These are phyloP conservation scores for Brachystomella parvula DNA, from an alignment of 1,140 invertebrate species.

Conservation along the genomic window DNA sequence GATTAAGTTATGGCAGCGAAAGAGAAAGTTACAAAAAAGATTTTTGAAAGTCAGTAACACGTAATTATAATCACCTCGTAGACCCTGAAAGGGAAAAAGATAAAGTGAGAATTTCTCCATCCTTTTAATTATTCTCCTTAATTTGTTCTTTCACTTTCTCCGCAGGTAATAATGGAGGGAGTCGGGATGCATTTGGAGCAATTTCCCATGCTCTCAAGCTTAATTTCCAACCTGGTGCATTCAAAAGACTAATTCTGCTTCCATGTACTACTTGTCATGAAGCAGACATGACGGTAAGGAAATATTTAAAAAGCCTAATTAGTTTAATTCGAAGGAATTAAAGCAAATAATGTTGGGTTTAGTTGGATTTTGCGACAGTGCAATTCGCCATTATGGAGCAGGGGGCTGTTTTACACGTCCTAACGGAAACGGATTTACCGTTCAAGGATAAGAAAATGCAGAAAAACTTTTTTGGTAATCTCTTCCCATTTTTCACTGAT, in stretches of 20 bases:
- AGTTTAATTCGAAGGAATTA: constrained; percentile 21
- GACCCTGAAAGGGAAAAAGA: no score
- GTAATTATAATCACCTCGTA: no score
- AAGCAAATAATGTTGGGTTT: constrained; percentile 38
- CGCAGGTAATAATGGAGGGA: constrained; percentile 45
- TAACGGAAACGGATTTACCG: constrained; percentile 69
- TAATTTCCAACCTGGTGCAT: constrained; percentile 71
- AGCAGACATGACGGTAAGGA: constrained; percentile 55
- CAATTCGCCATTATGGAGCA: constrained; percentile 68
- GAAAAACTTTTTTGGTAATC: constrained; percentile 64
- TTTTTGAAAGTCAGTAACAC: no score
- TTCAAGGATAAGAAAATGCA: constrained; percentile 59
- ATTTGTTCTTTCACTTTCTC: no score
- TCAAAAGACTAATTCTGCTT: constrained; percentile 72
- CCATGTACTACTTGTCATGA: constrained; percentile 67
- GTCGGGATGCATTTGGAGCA: constrained; percentile 63
- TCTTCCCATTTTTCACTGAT: constrained; percentile 7
- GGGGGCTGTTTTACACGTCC: constrained; percentile 69
- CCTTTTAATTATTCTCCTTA: no score
- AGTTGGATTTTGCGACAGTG: constrained; percentile 69
- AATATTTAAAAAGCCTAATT: not conserved
- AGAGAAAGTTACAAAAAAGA: no score
- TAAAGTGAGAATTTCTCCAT: no score
- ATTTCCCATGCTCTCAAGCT: constrained; percentile 61
- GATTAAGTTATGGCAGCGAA: no score